Conservation (phyloP, 2,113 vertebrate genomes). For the Periophthalmodon schlosseri region DNA sequence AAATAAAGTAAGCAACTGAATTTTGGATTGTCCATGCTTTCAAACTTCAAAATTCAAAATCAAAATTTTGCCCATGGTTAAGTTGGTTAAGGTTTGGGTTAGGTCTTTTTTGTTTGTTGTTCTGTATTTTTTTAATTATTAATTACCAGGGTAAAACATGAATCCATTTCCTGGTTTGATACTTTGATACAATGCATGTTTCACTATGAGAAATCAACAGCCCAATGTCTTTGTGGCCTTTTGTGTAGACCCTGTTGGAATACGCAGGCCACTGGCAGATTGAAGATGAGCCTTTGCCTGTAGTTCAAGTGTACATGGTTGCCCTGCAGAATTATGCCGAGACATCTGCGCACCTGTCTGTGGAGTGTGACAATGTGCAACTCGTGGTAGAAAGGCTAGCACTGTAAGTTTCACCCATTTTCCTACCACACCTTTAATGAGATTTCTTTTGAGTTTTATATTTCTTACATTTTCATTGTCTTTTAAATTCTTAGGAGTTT, state of each 20-base stretch:
- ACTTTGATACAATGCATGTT: background rate
- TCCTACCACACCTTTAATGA: background rate
- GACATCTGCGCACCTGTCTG: constrained; percentile 85
- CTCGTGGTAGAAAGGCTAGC: constrained; percentile 91
- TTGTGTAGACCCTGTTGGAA: constrained; percentile 87
- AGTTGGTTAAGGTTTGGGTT: too few relatives aligned
- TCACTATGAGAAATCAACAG: background rate
- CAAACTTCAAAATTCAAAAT: too few relatives aligned
- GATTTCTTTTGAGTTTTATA: background rate
- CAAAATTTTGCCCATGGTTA: too few relatives aligned
- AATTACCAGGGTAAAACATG: background rate
- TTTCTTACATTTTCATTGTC: background rate
- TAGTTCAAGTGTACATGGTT: constrained; percentile 89
- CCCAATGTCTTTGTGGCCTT: background rate
- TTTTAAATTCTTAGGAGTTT: constrained; percentile 84
- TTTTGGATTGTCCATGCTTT: too few relatives aligned
- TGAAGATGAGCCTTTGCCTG: constrained; percentile 87
- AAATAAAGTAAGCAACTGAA: too few relatives aligned
- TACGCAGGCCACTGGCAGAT: constrained; percentile 89
- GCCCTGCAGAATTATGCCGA: constrained; percentile 89
- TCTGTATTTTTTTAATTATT: too few relatives aligned
- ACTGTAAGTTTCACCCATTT: constrained; percentile 82
- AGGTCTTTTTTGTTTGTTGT: background rate
- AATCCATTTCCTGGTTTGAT: background rate
- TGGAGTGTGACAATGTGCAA: constrained; percentile 89